Base-by-base conservation (phyloP, 2,113 vertebrate species). In the Gallinago media region DNA sequence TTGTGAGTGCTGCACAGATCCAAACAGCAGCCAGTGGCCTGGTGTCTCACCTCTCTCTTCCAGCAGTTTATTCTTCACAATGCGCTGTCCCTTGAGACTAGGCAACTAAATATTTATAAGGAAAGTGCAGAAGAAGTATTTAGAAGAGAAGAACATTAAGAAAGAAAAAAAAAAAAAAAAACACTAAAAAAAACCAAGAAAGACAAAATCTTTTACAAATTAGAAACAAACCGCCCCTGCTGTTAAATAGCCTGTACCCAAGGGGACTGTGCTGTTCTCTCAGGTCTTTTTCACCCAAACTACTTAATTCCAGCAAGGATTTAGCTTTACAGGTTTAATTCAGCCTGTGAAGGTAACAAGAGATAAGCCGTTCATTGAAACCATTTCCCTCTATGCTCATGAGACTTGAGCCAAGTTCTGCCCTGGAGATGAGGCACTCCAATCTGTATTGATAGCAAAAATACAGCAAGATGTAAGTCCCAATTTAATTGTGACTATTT, bases 401-500 rank as follows among this genome's bases (percentile, higher is more conserved):
- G 52, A 91, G 27, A 61, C 44, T 68, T 34, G 27, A 91, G 87
- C 62, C 56, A 81, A 89, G 56, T 38, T 81, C 72, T 80, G 32
- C 72, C 66, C 70, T 42, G 21, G 36, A 93, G 84, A 95, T 73
- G 40, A 82, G 54, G 19, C 49, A 76, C n/a, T 85, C 16, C 58
- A 82, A 2, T 52, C 58, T 76, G 25, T 55, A 70, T 5, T 58
- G 62, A 78, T 7, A 77, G 70, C 46, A 72, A 85, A 82, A 94
- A 92, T 4, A 78, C 38, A 77, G 46, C 2, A 18, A 95, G 61
- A 92, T 83, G 2, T 65, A 96, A 94, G 88, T 68, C 95, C n/a
- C 75, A 95, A 82, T 96, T 97, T 94, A 97, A 93, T 72, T 95
- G 73, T 86, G 94, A 95, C 61, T 96, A 74, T 94, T 98, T 92